These are phyloP conservation scores for Nymphalis urticae DNA, from an alignment of 2,888 invertebrate species.

Conservation along the genomic window DNA sequence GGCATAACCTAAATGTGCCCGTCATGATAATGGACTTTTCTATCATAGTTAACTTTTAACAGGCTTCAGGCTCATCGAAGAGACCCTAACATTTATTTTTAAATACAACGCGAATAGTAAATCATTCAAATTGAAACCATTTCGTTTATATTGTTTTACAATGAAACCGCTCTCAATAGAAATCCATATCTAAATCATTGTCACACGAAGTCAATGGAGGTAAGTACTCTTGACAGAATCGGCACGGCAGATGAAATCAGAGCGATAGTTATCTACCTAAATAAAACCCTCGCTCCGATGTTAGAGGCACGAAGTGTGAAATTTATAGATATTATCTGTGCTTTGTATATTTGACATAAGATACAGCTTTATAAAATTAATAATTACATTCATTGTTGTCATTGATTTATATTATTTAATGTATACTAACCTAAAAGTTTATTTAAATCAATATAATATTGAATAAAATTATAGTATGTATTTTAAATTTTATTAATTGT, in stretches of 20 bases:
- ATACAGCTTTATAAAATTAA: constrained; percentile 38
- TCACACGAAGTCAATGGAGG: constrained; percentile 54
- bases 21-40: not conserved
- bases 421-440: too few species aligned
- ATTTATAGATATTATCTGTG: constrained; percentile 68
- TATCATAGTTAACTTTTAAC: not conserved
- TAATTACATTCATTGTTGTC: too few species aligned
- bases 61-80: too few species aligned
- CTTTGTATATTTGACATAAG: constrained; percentile 46
- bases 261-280: constrained; percentile 65
- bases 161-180: constrained; percentile 11
- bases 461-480: constrained; percentile 26
- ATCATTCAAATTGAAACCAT: not conserved
- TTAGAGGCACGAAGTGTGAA: constrained; percentile 70
- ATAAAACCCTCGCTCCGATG: constrained; percentile 65
- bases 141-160: constrained; percentile 4
- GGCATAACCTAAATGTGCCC: too few species aligned
- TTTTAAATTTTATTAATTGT: not conserved
- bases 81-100: not conserved
- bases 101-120: not conserved
- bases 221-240: constrained; percentile 43
- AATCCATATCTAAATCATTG: constrained; percentile 31
- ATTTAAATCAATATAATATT: not conserved
- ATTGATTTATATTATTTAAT: too few species aligned
- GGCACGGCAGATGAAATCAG: constrained; percentile 53